phyloP scores from a whole-genome alignment of 2,113 vertebrate genomes.

The Aphyosemion australe region DNA sequence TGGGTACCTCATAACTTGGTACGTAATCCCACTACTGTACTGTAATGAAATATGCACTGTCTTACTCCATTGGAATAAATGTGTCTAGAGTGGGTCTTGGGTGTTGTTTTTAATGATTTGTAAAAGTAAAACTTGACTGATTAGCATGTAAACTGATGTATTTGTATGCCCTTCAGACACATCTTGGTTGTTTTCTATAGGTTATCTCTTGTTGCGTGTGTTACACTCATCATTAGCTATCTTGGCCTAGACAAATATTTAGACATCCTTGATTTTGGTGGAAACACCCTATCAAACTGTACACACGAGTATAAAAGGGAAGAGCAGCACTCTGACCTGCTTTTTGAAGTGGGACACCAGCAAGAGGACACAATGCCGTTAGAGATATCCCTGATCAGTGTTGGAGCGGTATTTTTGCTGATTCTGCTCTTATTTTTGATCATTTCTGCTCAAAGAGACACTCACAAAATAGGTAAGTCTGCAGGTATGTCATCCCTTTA shows the following conservation, averaged over 20 bases:
- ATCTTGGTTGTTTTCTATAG: conserved; percentile 17
- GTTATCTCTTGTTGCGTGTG: neutral
- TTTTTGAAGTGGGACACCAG: conserved; percentile 25
- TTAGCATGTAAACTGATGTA: conserved; percentile 9
- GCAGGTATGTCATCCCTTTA: conserved; percentile 34
- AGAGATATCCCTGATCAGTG: conserved; percentile 46
- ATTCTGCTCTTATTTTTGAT: conserved; percentile 55
- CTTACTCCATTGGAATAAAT: conserved; percentile 72
- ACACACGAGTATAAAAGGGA: conserved; percentile 59
- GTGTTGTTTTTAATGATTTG: conserved; percentile 1
- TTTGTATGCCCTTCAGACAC: conserved; percentile 57
- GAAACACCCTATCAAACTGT: conserved; percentile 19
- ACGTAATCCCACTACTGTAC: conserved; percentile 69
- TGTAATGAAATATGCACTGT: conserved; percentile 77
- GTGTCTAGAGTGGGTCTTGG: conserved; percentile 58
- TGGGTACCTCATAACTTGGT: conserved; percentile 37
- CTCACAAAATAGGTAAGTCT: conserved; percentile 23
- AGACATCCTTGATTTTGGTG: conserved; percentile 58
- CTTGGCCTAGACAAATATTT: conserved; percentile 60
- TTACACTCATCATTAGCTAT: conserved; percentile 19
- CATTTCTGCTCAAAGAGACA: conserved; percentile 24
- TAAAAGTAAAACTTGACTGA: neutral
- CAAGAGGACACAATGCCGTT: conserved; percentile 33
- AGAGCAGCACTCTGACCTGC: neutral
- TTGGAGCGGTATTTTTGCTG: conserved; percentile 57